phyloP scores from a whole-genome alignment of 2,797 vertebrate species.

The Diglossa cyanea region DNA sequence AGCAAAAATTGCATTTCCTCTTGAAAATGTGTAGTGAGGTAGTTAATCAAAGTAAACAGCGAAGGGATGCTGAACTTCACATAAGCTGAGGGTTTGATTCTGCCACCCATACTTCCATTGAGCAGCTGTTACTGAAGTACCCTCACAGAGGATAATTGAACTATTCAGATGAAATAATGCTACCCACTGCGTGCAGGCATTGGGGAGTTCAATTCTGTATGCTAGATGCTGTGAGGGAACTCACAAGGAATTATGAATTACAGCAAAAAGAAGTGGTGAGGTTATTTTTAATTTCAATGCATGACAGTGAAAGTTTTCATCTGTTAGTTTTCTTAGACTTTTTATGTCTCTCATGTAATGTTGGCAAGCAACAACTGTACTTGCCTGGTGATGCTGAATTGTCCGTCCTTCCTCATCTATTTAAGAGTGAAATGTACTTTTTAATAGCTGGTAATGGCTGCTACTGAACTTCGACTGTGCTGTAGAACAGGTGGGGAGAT shows the following conservation, averaged over 20 bases:
- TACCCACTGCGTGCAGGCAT: background rate
- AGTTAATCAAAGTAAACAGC: slow-evolving; percentile 10
- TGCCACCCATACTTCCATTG: background rate
- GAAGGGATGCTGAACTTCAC: background rate
- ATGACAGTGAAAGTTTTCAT: background rate
- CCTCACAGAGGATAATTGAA: background rate
- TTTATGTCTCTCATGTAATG: background rate
- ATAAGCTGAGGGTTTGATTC: background rate
- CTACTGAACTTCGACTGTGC: slow-evolving; percentile 22
- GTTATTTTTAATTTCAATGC: background rate
- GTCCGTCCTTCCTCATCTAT: background rate
- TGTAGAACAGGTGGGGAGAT: background rate
- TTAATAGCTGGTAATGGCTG: slow-evolving; percentile 32
- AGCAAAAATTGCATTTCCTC: slow-evolving; percentile 5
- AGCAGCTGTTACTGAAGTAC: background rate
- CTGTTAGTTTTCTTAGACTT: background rate
- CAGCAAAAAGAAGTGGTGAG: background rate
- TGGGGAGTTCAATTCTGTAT: background rate
- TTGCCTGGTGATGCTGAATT: background rate
- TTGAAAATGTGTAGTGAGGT: slow-evolving; percentile 26
- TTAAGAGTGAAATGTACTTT: background rate
- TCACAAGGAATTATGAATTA: background rate
- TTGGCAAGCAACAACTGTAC: background rate
- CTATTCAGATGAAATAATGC: slow-evolving; percentile 11
- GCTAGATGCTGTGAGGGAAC: background rate